Evolutionary conservation across 2,113 vertebrate genomes (phyloP).

Genomic region (Podocnemis expansa): DNA sequence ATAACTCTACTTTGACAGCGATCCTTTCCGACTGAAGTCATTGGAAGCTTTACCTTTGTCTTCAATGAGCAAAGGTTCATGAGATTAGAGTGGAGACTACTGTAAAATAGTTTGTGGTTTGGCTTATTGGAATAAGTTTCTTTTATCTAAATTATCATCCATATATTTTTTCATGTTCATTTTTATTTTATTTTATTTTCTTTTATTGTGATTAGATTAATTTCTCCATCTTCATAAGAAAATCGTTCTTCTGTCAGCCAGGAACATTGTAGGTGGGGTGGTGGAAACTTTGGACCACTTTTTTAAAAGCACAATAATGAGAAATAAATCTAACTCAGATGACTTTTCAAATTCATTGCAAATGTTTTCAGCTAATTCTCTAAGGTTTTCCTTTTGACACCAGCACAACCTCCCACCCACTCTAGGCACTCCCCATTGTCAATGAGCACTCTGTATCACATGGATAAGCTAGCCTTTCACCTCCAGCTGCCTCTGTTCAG

Average conservation of each 20-base stretch:
- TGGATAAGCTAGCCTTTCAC: constrained; percentile 49
- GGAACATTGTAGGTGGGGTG: not conserved
- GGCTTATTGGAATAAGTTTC: not conserved
- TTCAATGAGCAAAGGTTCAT: not conserved
- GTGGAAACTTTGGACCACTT: constrained; percentile 21
- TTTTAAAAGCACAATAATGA: constrained; percentile 17
- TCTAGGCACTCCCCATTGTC: constrained; percentile 13
- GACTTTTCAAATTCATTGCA: constrained; percentile 22
- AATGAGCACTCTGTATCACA: constrained; percentile 19
- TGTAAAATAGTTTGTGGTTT: not conserved
- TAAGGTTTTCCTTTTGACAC: constrained; percentile 32
- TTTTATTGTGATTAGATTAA: not conserved
- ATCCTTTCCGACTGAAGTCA: not conserved
- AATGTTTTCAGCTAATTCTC: constrained; percentile 47
- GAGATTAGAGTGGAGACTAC: not conserved
- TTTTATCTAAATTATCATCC: not conserved
- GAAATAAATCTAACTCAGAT: constrained; percentile 36
- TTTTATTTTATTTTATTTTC: not conserved
- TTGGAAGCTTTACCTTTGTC: not conserved
- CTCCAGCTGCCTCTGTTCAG: constrained; percentile 60
- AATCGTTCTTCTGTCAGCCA: not conserved
- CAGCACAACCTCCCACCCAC: constrained; percentile 37
- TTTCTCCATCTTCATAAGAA: not conserved
- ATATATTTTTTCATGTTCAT: not conserved
- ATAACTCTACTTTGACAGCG: fast-evolving